Conservation (phyloP, 2,888 invertebrate species). For the Frankliniella intonsa region DNA sequence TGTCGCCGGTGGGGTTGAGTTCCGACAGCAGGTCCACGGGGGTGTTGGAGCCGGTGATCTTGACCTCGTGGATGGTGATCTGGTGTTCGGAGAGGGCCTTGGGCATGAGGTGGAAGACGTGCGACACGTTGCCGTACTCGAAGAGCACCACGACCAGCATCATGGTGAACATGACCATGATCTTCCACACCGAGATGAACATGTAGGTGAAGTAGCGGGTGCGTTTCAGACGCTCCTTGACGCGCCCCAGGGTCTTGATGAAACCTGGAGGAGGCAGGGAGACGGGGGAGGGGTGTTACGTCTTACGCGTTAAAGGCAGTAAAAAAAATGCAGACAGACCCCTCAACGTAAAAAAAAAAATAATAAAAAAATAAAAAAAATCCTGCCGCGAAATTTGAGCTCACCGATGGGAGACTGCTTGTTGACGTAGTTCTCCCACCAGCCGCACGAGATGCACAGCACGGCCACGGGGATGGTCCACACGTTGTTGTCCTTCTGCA, state of each 20-base stretch:
- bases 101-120: conserved; percentile 70
- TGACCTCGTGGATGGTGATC: conserved; percentile 69
- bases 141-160: conserved; percentile 68
- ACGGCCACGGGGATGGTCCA: conserved; percentile 85
- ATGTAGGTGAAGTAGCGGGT: conserved; percentile 87
- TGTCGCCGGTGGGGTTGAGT: conserved; percentile 69
- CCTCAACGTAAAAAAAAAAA: too few relatives aligned
- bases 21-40: conserved; percentile 53
- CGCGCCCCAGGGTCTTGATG: conserved; percentile 67
- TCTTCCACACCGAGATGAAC: conserved; percentile 89
- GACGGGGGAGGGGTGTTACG: too few relatives aligned
- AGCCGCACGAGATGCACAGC: conserved; percentile 82
- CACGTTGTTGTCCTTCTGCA: conserved; percentile 54
- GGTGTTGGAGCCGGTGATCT: neutral
- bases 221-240: conserved; percentile 71
- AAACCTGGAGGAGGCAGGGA: conserved; percentile 49
- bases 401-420: conserved; percentile 75
- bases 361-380: too few relatives aligned
- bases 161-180: conserved; percentile 70
- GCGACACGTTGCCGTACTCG: conserved; percentile 69
- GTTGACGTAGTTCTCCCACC: conserved; percentile 98
- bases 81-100: conserved; percentile 72
- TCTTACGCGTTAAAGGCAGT: neutral
- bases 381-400: too few relatives aligned
- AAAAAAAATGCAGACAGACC: neutral